These are phyloP conservation scores for Trogon melanurus DNA, from an alignment of 2,113 vertebrate species.

Conservation along the genomic window DNA sequence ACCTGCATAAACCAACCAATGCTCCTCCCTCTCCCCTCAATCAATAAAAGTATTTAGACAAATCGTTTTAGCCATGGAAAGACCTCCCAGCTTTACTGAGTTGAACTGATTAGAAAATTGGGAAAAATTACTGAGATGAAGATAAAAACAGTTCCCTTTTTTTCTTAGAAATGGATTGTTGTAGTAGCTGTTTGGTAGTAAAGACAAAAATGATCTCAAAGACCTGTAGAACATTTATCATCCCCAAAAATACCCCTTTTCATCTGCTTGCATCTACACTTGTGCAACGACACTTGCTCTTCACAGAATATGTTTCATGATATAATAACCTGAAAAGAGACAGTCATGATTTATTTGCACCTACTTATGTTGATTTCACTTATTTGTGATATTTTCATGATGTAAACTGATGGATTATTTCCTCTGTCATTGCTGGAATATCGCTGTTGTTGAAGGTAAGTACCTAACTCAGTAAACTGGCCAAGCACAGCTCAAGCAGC, in stretches of 20 bases:
- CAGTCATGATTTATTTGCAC: neutral
- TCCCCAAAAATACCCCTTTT: neutral
- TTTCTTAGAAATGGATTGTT: neutral
- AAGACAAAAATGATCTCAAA: neutral
- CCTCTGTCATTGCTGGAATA: neutral
- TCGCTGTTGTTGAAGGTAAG: neutral
- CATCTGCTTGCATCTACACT: neutral
- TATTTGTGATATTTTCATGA: neutral
- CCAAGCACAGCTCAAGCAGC: neutral
- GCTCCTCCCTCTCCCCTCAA: rapidly evolving
- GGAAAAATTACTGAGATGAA: neutral
- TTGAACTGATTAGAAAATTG: neutral
- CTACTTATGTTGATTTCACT: neutral
- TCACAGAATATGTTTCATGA: neutral
- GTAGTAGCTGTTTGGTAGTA: neutral
- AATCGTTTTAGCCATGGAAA: neutral
- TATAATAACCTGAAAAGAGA: neutral
- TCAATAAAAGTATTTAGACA: neutral
- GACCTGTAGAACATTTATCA: neutral
- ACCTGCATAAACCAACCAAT: neutral
- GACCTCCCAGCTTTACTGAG: neutral
- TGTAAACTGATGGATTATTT: neutral
- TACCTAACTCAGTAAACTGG: neutral
- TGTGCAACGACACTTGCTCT: neutral
- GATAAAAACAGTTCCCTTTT: neutral